Evolutionary conservation across 2,888 invertebrate genomes (phyloP).

Genomic region (Andrena dorsata): DNA sequence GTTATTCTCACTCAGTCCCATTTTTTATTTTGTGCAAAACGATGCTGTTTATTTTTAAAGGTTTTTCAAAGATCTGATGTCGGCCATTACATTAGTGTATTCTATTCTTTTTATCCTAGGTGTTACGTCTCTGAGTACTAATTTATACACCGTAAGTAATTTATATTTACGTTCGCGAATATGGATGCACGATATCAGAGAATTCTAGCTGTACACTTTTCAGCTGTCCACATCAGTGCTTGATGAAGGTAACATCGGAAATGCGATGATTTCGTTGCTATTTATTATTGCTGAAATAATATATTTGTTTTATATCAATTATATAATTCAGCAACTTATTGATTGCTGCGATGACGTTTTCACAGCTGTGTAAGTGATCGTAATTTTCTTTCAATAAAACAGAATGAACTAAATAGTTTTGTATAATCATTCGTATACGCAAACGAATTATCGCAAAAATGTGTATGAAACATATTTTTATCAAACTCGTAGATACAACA

Average conservation of each 20-base stretch:
- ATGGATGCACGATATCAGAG: background rate
- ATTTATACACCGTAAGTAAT: conserved; percentile 1
- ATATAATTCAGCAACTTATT: background rate
- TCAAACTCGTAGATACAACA: conserved; percentile 31
- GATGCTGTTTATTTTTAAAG: conserved; percentile 14
- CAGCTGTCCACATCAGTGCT: background rate
- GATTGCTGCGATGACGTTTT: background rate
- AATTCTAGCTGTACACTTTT: background rate
- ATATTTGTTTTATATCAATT: conserved; percentile 19
- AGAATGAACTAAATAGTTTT: background rate
- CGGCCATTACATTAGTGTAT: background rate
- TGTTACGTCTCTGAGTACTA: background rate
- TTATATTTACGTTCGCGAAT: background rate
- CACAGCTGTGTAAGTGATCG: background rate
- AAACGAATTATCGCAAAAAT: background rate
- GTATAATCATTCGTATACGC: background rate
- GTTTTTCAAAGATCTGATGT: background rate
- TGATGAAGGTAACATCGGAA: background rate
- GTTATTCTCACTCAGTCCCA: background rate
- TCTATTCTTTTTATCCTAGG: conserved; percentile 1
- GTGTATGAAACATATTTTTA: background rate
- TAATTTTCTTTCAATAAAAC: background rate
- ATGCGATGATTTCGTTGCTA: background rate
- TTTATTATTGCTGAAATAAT: background rate
- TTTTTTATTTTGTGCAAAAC: background rate